Conservation (phyloP, 2,888 invertebrate genomes). For the Pachymerium ferrugineum region DNA sequence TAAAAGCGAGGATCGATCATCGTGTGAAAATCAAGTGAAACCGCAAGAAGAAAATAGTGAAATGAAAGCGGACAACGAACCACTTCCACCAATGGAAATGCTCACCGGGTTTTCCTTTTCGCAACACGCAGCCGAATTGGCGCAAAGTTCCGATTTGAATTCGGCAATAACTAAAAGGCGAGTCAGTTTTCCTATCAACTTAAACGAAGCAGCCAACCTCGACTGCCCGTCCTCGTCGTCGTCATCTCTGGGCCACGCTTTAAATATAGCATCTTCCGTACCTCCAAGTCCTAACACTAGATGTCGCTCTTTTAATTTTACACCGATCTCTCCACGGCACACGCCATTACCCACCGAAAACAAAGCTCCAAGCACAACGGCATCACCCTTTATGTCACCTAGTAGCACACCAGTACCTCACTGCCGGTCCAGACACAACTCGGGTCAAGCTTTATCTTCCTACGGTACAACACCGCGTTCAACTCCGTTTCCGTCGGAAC, state of each 20-base stretch:
- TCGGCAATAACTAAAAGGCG: conserved; percentile 12
- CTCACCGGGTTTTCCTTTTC: neutral
- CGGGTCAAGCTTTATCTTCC: conserved; percentile 45
- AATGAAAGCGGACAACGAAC: neutral
- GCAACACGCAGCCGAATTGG: neutral
- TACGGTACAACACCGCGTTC: conserved; percentile 36
- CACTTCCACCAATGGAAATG: conserved; percentile 29
- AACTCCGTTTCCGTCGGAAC: conserved; percentile 38
- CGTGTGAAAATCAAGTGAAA: neutral
- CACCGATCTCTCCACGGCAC: conserved; percentile 70
- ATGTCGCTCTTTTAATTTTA: conserved; percentile 74
- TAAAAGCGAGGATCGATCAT: neutral
- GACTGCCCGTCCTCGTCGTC: neutral
- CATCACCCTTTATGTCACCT: conserved; percentile 77
- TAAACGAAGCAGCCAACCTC: no score
- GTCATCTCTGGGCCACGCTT: no score
- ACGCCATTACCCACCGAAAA: conserved; percentile 43
- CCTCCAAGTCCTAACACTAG: conserved; percentile 71
- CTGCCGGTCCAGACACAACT: conserved; percentile 61
- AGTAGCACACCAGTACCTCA: conserved; percentile 59
- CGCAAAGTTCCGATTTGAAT: neutral
- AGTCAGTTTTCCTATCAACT: conserved; percentile 28
- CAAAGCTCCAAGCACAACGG: conserved; percentile 61
- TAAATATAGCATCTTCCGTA: no score
- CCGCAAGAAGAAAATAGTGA: neutral